These are phyloP conservation scores for Pachyrhynchus sulphureomaculatus DNA, from an alignment of 1,140 invertebrate species.

Conservation along the genomic window DNA sequence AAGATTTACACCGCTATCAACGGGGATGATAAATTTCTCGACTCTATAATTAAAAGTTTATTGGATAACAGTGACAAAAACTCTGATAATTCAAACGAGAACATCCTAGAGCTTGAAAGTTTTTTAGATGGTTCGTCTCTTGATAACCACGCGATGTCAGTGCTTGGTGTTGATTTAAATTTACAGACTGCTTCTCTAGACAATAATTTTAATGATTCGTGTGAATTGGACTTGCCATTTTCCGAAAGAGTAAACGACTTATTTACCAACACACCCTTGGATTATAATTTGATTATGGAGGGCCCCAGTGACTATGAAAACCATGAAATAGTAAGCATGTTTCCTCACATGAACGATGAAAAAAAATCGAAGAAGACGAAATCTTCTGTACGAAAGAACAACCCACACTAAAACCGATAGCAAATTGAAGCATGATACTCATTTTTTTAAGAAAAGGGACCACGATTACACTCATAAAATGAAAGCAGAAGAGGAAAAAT, in stretches of 20 bases:
- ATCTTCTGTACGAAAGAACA: slow-evolving; percentile 45
- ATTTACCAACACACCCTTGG: slow-evolving; percentile 16
- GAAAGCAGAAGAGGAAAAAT: slow-evolving; percentile 45
- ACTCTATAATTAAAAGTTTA: slow-evolving; percentile 35
- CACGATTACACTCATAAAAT: slow-evolving; percentile 45
- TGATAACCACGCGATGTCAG: slow-evolving; percentile 35
- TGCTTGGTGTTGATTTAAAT: slow-evolving; percentile 41
- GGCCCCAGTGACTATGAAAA: slow-evolving; percentile 12
- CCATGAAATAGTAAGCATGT: slow-evolving; percentile 42
- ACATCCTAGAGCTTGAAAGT: slow-evolving; percentile 20
- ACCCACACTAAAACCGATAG: slow-evolving; percentile 8
- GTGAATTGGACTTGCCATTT: slow-evolving; percentile 25
- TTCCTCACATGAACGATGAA: slow-evolving; percentile 48
- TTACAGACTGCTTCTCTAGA: slow-evolving; percentile 24
- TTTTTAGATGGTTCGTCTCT: slow-evolving; percentile 25
- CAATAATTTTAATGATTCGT: slow-evolving; percentile 10
- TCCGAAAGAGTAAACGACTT: slow-evolving; percentile 28
- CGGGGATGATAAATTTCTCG: slow-evolving; percentile 36
- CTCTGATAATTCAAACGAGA: slow-evolving; percentile 8
- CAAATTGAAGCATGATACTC: slow-evolving; percentile 22
- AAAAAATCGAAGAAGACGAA: slow-evolving; percentile 45
- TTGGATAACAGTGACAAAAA: slow-evolving; percentile 24
- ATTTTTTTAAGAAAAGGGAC: slow-evolving; percentile 30
- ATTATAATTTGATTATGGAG: slow-evolving; percentile 26
- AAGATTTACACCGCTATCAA: slow-evolving; percentile 27